Conservation (phyloP, 2,888 invertebrate genomes). For the Desoria tigrina region DNA sequence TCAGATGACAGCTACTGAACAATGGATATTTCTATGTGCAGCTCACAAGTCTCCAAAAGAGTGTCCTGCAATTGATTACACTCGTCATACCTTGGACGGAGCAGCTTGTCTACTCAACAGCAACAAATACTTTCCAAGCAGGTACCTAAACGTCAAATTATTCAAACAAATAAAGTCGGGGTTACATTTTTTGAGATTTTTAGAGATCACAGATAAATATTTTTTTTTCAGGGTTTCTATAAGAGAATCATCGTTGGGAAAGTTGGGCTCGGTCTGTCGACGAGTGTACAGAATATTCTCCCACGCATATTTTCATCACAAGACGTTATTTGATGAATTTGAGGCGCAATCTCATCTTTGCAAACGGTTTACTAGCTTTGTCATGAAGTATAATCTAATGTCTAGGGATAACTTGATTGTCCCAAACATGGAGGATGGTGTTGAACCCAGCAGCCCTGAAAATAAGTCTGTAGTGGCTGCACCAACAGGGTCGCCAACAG, state of each 20-base stretch:
- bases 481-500: slow-evolving; percentile 11
- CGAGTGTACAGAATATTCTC: slow-evolving; percentile 99
- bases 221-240: slow-evolving; percentile 80
- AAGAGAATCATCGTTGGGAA: slow-evolving; percentile 97
- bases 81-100: slow-evolving; percentile 96
- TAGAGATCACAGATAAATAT: neutral
- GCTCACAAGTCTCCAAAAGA: slow-evolving; percentile 99
- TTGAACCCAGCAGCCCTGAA: slow-evolving; percentile 35
- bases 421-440: slow-evolving; percentile 83
- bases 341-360: slow-evolving; percentile 86
- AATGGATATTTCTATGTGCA: slow-evolving; percentile 99
- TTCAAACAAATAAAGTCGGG: slow-evolving; percentile 30
- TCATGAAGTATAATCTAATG: slow-evolving; percentile 97
- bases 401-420: slow-evolving; percentile 97
- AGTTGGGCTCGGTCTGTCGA: slow-evolving; percentile 96
- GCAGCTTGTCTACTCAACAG: slow-evolving; percentile 98
- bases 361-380: slow-evolving; percentile 92
- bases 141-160: no score
- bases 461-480: slow-evolving; percentile 4
- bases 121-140: slow-evolving; percentile 99
- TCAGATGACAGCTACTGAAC: slow-evolving; percentile 99
- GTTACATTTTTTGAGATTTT: slow-evolving; percentile 35
- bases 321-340: slow-evolving; percentile 94
- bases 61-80: slow-evolving; percentile 99
- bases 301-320: slow-evolving; percentile 98